Base-by-base conservation (phyloP, 2,797 vertebrate genomes). In the Coracias cyanogaster region DNA sequence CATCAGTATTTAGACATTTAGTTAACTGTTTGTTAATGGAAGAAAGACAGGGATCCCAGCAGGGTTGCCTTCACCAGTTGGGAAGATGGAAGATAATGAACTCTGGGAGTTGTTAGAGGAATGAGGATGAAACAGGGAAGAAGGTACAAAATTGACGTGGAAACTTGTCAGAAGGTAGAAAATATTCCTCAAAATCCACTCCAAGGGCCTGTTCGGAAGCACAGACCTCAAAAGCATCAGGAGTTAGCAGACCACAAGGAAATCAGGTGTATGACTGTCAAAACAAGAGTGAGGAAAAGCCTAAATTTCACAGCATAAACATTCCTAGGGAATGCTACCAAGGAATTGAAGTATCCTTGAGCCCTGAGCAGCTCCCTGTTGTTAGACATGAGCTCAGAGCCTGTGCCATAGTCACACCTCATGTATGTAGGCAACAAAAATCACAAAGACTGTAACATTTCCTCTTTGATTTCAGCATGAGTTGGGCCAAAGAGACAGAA, bases 231-330 rank as follows among this genome's bases (percentile, higher is more conserved):
- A 77, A 82, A 37, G 1, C 5, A 11, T 73, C 5, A 3, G 19
- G 7, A 77, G 3, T 28, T 22, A 46, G 26, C 12, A 91, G 7
- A 15, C 12, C 11, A 18, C 1, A 2, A 54, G 26, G 24, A 86
- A 86, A 57, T 9, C 0, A 1, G 9, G 2, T 7, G 3, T 37
- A 19, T 55, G 0, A 52, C 18, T 71, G 8, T 54, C 49, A 65
- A 93, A 95, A 41, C 4, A 71, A 46, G 10, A 62, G 4, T 48
- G 15, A 86, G 9, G 16, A 73, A 86, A 88, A 76, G 6, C 7
- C 35, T 54, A 11, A 9, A 51, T 49, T 72, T 74, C 1, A 31
- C 54, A 51, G 4, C n/a, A 81, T 51, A 48, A 19, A 20, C 6
- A 85, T 89, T 55, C 26, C 21, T 71, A 35, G 8, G 4, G 3